A percentile compares a stretch with the other conserved stretches of the same genome.
Evolutionary conservation across 2,113 vertebrate species (phyloP).

Genomic region (Coptodon rendalli): DNA sequence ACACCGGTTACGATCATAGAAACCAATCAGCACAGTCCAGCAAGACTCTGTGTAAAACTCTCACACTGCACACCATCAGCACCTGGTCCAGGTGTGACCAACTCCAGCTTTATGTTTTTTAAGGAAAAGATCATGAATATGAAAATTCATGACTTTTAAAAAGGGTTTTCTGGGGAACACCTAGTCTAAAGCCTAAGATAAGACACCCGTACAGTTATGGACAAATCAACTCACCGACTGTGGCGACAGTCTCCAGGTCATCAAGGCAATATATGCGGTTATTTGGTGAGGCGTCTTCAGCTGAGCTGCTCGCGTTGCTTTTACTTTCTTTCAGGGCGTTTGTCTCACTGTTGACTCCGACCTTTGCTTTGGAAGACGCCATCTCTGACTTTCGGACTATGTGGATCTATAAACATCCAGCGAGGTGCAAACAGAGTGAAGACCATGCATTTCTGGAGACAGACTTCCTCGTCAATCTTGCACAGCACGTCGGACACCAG

Average conservation of each 20-base stretch:
- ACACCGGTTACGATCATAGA: neutral
- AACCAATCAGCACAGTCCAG: neutral
- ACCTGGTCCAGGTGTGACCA: neutral
- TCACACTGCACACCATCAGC: neutral
- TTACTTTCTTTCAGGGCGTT: slow-evolving; percentile 56
- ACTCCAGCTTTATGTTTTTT: neutral
- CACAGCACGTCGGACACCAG: neutral
- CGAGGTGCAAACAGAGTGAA: neutral
- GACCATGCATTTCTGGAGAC: slow-evolving; percentile 1
- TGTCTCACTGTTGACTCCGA: slow-evolving; percentile 50
- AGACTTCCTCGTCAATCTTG: neutral
- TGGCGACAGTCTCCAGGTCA: slow-evolving; percentile 83
- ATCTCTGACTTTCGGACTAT: slow-evolving; percentile 28
- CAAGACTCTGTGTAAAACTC: neutral
- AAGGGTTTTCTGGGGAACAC: neutral
- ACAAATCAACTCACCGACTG: slow-evolving; percentile 78
- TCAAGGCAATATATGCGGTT: slow-evolving; percentile 70
- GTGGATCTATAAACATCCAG: neutral
- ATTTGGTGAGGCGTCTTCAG: slow-evolving; percentile 39
- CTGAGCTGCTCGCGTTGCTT: slow-evolving; percentile 20
- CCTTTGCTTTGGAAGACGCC: slow-evolving; percentile 68
- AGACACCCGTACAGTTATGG: neutral
- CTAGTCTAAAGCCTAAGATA: fast-evolving
- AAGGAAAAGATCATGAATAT: neutral
- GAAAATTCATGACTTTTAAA: neutral